Percentiles rank a stretch among this genome's conserved stretches.
Evolutionary conservation across 1,140 invertebrate species (phyloP).

Genomic region (Bombus waltoni): DNA sequence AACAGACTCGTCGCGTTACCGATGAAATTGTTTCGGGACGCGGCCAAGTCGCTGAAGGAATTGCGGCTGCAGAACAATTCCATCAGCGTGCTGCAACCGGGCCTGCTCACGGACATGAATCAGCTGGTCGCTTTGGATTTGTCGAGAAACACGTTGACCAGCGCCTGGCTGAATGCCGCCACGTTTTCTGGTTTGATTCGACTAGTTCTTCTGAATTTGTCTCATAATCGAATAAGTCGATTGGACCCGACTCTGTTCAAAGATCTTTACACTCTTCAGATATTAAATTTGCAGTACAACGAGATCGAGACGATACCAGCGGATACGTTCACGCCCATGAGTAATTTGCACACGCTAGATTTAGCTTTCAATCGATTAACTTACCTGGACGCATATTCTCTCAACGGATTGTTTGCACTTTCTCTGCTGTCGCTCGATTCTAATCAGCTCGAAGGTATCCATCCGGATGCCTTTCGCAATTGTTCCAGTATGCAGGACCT

Average conservation of each 20-base stretch:
- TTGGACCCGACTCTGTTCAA: conserved; percentile 91
- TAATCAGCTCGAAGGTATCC: conserved; percentile 88
- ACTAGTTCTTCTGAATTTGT: conserved; percentile 92
- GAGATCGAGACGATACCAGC: conserved; percentile 89
- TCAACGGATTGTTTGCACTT: conserved; percentile 92
- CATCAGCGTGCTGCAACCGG: conserved; percentile 90
- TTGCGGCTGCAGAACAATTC: conserved; percentile 95
- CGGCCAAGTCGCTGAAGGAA: conserved; percentile 90
- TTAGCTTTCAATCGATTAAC: conserved; percentile 90
- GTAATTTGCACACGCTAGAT: conserved; percentile 91
- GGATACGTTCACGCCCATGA: conserved; percentile 90
- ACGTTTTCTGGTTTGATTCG: conserved; percentile 94
- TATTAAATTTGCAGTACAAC: conserved; percentile 91
- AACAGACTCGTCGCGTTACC: conserved; percentile 94
- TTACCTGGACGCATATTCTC: conserved; percentile 88
- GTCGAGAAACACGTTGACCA: conserved; percentile 93
- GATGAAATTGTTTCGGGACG: conserved; percentile 91
- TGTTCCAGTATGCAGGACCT: conserved; percentile 91
- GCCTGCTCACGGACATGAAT: conserved; percentile 91
- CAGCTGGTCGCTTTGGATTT: conserved; percentile 93
- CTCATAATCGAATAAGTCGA: conserved; percentile 91
- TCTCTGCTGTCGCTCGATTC: conserved; percentile 90
- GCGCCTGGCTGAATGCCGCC: conserved; percentile 90
- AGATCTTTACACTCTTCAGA: conserved; percentile 92
- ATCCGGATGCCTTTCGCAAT: conserved; percentile 91